Conservation (phyloP, 2,113 vertebrate species). For the Aspidoscelis tigris region DNA sequence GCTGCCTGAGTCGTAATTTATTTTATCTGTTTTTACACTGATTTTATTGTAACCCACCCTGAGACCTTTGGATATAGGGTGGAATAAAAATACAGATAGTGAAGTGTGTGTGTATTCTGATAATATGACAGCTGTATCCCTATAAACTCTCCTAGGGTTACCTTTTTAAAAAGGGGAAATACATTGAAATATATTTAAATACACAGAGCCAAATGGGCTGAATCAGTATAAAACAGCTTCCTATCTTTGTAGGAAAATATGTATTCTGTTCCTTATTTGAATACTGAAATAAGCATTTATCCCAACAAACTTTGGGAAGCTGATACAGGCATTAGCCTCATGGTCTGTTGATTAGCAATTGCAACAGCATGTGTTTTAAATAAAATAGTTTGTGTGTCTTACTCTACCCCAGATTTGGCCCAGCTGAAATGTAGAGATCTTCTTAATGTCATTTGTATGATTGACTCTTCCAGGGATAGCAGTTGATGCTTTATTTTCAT, state of each 20-base stretch:
- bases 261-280: background rate
- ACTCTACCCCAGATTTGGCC: background rate
- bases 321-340: background rate
- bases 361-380: background rate
- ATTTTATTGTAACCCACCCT: too few species aligned
- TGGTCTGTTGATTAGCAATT: background rate
- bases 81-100: too few species aligned
- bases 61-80: too few species aligned
- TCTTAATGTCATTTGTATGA: background rate
- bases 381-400: background rate
- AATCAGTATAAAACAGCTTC: too few species aligned
- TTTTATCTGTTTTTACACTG: too few species aligned
- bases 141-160: too few species aligned
- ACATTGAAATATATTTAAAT: background rate
- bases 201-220: background rate
- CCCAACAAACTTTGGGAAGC: background rate
- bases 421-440: background rate
- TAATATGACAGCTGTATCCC: background rate
- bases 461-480: background rate
- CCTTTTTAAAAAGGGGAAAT: background rate
- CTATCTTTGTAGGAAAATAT: background rate
- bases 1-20: too few species aligned
- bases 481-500: background rate
- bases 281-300: background rate
- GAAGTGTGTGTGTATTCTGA: background rate